Conservation (phyloP, 1,140 invertebrate genomes). For the Ceratitis capitata region DNA sequence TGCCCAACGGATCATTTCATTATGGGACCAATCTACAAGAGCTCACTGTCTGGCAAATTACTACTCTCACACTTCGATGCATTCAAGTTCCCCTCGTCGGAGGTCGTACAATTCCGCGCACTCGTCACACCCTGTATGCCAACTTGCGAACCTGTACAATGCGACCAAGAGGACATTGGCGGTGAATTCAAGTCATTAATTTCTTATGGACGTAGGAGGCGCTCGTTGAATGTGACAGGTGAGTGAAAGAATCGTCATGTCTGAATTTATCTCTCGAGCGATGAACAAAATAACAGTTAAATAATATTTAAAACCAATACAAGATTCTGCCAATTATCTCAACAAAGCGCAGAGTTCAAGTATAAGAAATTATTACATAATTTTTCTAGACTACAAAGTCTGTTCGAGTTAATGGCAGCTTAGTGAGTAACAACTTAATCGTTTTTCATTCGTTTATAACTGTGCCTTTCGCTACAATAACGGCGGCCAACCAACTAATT, state of each 20-base stretch:
- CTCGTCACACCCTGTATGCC: constrained; percentile 93
- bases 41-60: constrained; percentile 78
- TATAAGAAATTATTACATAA: not conserved
- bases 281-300: too few relatives aligned
- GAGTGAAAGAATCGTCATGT: constrained; percentile 28
- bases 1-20: constrained; percentile 93
- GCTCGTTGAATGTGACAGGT: constrained; percentile 49
- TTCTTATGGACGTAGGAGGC: constrained; percentile 74
- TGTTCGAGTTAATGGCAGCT: not conserved
- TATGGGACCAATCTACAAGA: constrained; percentile 88
- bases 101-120: constrained; percentile 93
- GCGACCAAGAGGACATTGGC: constrained; percentile 80
- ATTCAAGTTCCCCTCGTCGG: constrained; percentile 95
- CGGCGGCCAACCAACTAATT: not conserved
- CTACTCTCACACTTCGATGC: constrained; percentile 93
- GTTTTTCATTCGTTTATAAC: not conserved
- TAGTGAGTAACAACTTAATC: not conserved
- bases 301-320: too few relatives aligned
- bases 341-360: not conserved
- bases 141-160: constrained; percentile 88
- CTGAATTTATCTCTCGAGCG: too few relatives aligned
- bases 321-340: too few relatives aligned
- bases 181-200: constrained; percentile 81
- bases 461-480: not conserved
- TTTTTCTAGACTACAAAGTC: not conserved